Conservation (phyloP, 2,797 vertebrate species). For the Lutjanus argentimaculatus region DNA sequence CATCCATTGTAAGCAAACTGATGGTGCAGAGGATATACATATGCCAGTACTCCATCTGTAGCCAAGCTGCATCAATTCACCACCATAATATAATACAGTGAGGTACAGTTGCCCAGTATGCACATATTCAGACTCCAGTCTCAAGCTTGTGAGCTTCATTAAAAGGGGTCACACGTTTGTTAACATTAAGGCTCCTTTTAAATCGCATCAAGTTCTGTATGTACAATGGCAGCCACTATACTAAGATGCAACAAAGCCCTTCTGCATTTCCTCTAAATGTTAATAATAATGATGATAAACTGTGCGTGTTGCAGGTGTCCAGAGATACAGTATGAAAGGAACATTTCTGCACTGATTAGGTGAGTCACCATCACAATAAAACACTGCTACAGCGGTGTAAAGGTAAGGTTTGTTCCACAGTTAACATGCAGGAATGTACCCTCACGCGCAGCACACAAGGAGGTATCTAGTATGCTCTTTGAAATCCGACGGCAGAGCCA, state of each 20-base stretch:
- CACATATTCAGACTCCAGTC: slow-evolving; percentile 55
- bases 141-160: slow-evolving; percentile 44
- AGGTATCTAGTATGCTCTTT: slow-evolving; percentile 78
- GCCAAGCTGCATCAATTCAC: slow-evolving; percentile 40
- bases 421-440: slow-evolving; percentile 54
- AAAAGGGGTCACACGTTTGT: slow-evolving; percentile 38
- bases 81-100: slow-evolving; percentile 41
- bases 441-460: slow-evolving; percentile 47
- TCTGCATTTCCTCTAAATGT: slow-evolving; percentile 45
- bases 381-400: slow-evolving; percentile 27
- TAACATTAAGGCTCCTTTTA: slow-evolving; percentile 38
- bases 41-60: slow-evolving; percentile 57
- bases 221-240: slow-evolving; percentile 58
- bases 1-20: slow-evolving; percentile 52
- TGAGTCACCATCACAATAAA: slow-evolving; percentile 50
- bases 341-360: slow-evolving; percentile 54
- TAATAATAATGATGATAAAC: slow-evolving; percentile 62
- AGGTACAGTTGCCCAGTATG: slow-evolving; percentile 52
- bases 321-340: slow-evolving; percentile 60
- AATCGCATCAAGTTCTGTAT: slow-evolving; percentile 48
- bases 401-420: slow-evolving; percentile 46
- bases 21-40: slow-evolving; percentile 55
- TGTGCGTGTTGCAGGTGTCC: slow-evolving; percentile 35
- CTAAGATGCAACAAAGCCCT: slow-evolving; percentile 58
- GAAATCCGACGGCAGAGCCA: slow-evolving; percentile 69